These are phyloP conservation scores for western clawed frog (Xenopus tropicalis) DNA, from an alignment of 2,113 vertebrate species.

Conservation along the genomic window UCB_Xtro_10.0 CM004445.2:128334501-128335000, in stretches of 20 bases:
- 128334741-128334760: slow-evolving; percentile 6
- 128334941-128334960: slow-evolving; percentile 23
- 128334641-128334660: slow-evolving; percentile 39
- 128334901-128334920: slow-evolving; percentile 51
- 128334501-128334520: no score
- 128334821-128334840: no score
- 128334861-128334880: slow-evolving; percentile 47
- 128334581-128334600: no score
- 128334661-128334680: slow-evolving; percentile 41
- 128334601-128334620: no score
- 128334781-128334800: slow-evolving; percentile 39
- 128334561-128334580: no score
- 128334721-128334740: slow-evolving; percentile 26
- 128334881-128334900: slow-evolving; percentile 51
- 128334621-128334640: slow-evolving; percentile 4
- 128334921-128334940: slow-evolving; percentile 50
- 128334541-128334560: no score
- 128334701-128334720: slow-evolving; percentile 47
- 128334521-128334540: no score
- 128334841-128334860: slow-evolving; percentile 27
- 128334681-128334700: slow-evolving; percentile 35
- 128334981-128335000: slow-evolving; percentile 3
- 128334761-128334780: slow-evolving; percentile 48
- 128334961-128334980: background rate
- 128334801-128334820: no score